A percentile compares a stretch with the other conserved stretches of the same genome.
These are phyloP conservation scores for Corvus cornix DNA, from an alignment of 2,113 vertebrate species.

Conservation along the genomic window DNA sequence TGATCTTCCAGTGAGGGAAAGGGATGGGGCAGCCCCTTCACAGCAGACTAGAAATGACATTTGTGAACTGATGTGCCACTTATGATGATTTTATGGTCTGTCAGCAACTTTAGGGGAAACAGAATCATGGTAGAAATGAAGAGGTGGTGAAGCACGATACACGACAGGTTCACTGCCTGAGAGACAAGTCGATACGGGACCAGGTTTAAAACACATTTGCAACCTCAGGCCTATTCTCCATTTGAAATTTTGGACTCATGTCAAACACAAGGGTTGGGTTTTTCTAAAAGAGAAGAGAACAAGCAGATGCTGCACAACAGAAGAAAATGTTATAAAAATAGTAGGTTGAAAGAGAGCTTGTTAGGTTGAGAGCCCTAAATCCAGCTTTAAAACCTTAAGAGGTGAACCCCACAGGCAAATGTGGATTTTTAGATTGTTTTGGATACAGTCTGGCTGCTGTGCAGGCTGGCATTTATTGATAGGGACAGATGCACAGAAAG, in stretches of 20 bases:
- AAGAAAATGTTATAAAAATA: background rate
- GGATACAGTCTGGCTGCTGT: background rate
- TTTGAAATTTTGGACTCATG: conserved; percentile 21
- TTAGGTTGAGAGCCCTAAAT: background rate
- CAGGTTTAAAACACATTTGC: background rate
- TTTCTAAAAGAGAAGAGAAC: background rate
- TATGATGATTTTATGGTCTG: background rate
- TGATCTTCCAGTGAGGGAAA: background rate
- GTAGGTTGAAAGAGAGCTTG: background rate
- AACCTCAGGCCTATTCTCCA: conserved; percentile 3
- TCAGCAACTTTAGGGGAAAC: background rate
- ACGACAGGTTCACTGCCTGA: background rate
- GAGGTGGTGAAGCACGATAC: background rate
- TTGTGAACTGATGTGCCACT: background rate
- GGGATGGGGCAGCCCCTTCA: background rate
- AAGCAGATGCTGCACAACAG: background rate
- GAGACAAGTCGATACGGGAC: background rate
- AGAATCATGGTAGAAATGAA: background rate
- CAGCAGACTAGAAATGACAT: background rate
- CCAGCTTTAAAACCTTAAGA: background rate
- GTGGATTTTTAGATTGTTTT: background rate
- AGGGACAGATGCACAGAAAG: background rate
- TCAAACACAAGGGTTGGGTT: background rate
- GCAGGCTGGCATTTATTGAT: background rate
- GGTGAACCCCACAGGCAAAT: background rate